phyloP scores from a whole-genome alignment of 2,113 vertebrate genomes.

The Nycticryphes semicollaris region DNA sequence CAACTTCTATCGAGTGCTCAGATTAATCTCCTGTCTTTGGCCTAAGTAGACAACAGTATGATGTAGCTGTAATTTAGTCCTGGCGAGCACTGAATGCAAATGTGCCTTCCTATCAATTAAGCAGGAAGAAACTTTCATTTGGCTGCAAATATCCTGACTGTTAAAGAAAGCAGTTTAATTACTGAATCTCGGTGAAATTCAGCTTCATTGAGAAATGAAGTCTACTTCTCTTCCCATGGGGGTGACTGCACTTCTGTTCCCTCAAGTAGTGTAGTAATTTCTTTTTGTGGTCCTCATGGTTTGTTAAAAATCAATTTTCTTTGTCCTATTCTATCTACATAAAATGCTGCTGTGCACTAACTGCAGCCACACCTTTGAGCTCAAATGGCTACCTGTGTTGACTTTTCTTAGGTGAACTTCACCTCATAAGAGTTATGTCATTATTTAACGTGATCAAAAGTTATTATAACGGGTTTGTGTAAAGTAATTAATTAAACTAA shows the following conservation, averaged over 20 bases:
- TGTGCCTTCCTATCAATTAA: conserved; percentile 9
- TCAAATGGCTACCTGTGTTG: not conserved
- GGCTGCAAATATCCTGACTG: conserved; percentile 21
- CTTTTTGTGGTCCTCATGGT: not conserved
- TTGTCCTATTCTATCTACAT: not conserved
- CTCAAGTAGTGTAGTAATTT: not conserved
- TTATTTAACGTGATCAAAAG: not conserved
- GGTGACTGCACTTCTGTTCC: conserved; percentile 10
- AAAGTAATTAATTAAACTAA: conserved; percentile 20
- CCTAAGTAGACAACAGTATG: not conserved
- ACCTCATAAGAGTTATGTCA: not conserved
- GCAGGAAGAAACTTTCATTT: not conserved
- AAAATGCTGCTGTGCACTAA: not conserved
- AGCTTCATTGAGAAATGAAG: conserved; percentile 2
- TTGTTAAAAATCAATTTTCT: conserved; percentile 51
- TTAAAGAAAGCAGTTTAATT: conserved; percentile 27
- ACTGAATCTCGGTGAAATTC: conserved; percentile 28
- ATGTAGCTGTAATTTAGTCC: not conserved
- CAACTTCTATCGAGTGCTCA: accelerated
- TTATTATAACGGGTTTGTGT: not conserved
- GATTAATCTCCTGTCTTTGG: not conserved
- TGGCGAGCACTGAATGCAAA: not conserved
- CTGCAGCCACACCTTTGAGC: not conserved
- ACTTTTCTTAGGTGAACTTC: not conserved
- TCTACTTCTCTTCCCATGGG: conserved; percentile 13